Base-by-base conservation (phyloP, 2,113 vertebrate genomes). In the Calonectris borealis region DNA sequence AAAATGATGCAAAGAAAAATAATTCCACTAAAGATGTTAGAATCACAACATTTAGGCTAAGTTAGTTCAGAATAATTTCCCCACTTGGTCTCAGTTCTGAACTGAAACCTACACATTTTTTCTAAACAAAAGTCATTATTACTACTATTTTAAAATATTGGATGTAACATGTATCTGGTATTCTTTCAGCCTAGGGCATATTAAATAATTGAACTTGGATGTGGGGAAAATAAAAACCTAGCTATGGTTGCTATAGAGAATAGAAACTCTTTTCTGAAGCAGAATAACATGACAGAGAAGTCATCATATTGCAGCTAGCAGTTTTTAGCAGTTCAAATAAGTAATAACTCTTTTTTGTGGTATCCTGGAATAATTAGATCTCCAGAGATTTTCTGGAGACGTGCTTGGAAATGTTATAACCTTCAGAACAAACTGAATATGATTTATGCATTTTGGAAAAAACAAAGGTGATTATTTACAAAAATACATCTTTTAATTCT, bases 301-400 rank as follows among this genome's bases (percentile, higher is more conserved):
- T 77, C 84, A 86, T 70, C 40, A 18, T 72, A 76, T 61, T 80
- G n/a, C 84, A 96, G 62, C 90, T 38, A 94, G 60, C 34, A 83
- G 40, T 76, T 96, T 96, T 96, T 82, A 88, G 17, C 46, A 80
- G 58, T 83, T 93, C 93, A 95, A 89, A 94, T 82, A 94, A 95
- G 81, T 75, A 91, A 81, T 70, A 96, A 82, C 8, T 70, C 48
- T 93, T 66, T 85, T 89, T 75, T 93, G 38, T 93, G 57, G 21
- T 92, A 76, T 77, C 69, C 81, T 88, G 73, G 65, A 83, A 85
- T 97, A 97, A 97, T 96, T 94, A 92, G 64, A 80, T 97, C 81
- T 96, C 83, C 5, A 15, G 92, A 95, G 87, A 19, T 83, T 94
- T 94, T 94, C 79, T 90, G 58, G 19, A 58, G 86, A 57, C 15